These are phyloP conservation scores for Pegea sp. DNA, from an alignment of 23 tunicate species.

Conservation along the genomic window DNA sequence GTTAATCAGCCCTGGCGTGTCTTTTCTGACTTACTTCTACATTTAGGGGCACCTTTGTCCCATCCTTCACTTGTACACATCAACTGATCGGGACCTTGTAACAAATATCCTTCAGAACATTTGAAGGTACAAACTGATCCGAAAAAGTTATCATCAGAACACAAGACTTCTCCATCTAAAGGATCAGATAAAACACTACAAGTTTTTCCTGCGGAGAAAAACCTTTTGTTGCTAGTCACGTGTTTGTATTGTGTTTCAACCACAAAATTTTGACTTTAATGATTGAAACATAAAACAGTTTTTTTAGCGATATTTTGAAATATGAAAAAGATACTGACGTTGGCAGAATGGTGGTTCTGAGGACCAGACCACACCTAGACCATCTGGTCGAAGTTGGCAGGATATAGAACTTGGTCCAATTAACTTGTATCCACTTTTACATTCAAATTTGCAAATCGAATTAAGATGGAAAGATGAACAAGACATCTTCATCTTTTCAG, in stretches of 20 bases:
- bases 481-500: background rate
- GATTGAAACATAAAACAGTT: background rate
- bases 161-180: slow-evolving; percentile 17
- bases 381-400: too few relatives aligned
- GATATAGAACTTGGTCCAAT: slow-evolving; percentile 37
- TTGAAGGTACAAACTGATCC: slow-evolving; percentile 25
- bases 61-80: slow-evolving; percentile 60
- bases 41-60: slow-evolving; percentile 57
- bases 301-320: too few relatives aligned
- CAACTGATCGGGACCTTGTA: slow-evolving; percentile 16
- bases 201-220: too few relatives aligned
- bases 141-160: slow-evolving; percentile 39
- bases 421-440: slow-evolving; percentile 55
- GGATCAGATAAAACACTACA: slow-evolving; percentile 33
- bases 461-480: too few relatives aligned
- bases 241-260: too few relatives aligned
- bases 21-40: slow-evolving; percentile 21
- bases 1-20: too few relatives aligned
- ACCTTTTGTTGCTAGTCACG: too few relatives aligned
- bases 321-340: slow-evolving; percentile 11
- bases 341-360: slow-evolving; percentile 37
- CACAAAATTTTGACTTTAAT: too few relatives aligned
- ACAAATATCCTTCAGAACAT: slow-evolving; percentile 21
- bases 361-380: slow-evolving; percentile 30
- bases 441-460: slow-evolving; percentile 44